phyloP scores from a whole-genome alignment of 2,113 vertebrate species.

The Dendrocopos noguchii region DNA sequence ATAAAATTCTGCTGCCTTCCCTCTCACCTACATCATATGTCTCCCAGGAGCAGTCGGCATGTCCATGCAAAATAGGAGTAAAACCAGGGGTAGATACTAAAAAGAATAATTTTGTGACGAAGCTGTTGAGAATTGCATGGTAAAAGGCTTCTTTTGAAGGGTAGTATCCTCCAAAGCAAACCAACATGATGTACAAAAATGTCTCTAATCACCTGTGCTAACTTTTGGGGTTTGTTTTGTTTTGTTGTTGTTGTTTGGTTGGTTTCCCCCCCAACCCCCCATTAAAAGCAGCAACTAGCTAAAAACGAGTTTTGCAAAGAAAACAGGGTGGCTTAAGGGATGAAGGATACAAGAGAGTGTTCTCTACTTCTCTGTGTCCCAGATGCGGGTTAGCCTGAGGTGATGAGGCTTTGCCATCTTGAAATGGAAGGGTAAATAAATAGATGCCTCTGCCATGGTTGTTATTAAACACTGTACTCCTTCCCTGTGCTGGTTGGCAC shows the following conservation, averaged over 20 bases:
- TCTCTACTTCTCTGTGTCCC: not conserved
- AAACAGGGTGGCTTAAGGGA: not conserved
- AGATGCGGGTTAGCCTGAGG: not conserved
- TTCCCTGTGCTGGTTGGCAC: not conserved
- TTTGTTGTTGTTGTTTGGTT: not conserved
- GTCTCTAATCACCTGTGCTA: not conserved
- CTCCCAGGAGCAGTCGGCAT: not conserved
- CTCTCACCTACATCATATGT: not conserved
- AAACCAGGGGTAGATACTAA: not conserved
- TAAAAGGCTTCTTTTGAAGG: not conserved
- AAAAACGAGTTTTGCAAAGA: not conserved
- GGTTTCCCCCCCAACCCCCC: accelerated
- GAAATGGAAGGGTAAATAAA: conserved; percentile 3
- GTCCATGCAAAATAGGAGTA: not conserved
- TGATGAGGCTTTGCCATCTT: not conserved
- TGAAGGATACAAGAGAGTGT: not conserved
- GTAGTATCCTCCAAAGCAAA: not conserved
- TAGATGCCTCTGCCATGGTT: not conserved
- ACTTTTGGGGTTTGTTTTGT: not conserved
- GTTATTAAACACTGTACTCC: not conserved
- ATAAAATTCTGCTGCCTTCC: not conserved
- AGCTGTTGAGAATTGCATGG: not conserved
- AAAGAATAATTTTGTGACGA: not conserved
- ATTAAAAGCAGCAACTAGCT: not conserved
- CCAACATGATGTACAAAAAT: not conserved